These are phyloP conservation scores for Fistularia commersonii DNA, from an alignment of 2,797 vertebrate species.

Conservation along the genomic window DNA sequence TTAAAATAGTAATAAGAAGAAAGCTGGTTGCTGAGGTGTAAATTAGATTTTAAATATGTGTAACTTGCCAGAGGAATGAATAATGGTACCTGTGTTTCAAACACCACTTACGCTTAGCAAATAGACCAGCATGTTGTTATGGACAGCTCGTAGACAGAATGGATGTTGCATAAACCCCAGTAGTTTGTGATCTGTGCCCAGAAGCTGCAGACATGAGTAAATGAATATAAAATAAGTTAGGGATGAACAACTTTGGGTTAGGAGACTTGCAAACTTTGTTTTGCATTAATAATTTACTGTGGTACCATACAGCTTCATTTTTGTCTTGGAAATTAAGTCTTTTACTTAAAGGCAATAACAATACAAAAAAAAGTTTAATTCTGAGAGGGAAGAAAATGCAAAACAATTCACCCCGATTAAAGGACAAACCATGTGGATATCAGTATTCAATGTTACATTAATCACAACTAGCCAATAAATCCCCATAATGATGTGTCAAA, in stretches of 20 bases:
- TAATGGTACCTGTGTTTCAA: slow-evolving; percentile 46
- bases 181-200: slow-evolving; percentile 14
- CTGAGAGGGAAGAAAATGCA: no score
- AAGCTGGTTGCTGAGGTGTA: slow-evolving; percentile 44
- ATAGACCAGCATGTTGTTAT: slow-evolving; percentile 37
- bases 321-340: slow-evolving; percentile 1
- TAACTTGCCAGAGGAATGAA: slow-evolving; percentile 56
- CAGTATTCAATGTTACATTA: no score
- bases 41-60: slow-evolving; percentile 54
- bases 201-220: slow-evolving; percentile 32
- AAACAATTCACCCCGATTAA: no score
- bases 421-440: no score
- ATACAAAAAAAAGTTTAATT: not conserved
- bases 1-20: slow-evolving; percentile 16
- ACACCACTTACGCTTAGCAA: slow-evolving; percentile 52
- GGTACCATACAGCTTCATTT: not conserved
- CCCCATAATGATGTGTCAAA: no score
- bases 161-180: slow-evolving; percentile 5
- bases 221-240: slow-evolving; percentile 35
- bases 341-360: not conserved
- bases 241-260: slow-evolving; percentile 3
- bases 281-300: slow-evolving; percentile 2
- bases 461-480: no score
- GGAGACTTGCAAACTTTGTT: not conserved
- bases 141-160: slow-evolving; percentile 35